Conservation (phyloP, 2,113 vertebrate genomes). For the Proterorhinus semilunaris region DNA sequence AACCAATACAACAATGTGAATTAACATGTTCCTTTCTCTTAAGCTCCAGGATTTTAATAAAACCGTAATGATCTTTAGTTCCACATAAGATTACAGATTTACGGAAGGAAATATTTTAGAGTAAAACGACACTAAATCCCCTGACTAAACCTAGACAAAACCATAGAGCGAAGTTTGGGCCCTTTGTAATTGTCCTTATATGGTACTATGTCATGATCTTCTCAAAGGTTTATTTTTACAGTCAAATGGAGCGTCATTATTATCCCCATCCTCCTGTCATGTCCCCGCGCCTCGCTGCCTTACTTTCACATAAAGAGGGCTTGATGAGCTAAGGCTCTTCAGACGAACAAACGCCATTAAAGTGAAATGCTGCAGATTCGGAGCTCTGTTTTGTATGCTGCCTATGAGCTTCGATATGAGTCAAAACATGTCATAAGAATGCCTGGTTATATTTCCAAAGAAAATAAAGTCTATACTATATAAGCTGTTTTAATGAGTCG, state of each 20-base stretch:
- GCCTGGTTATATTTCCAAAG: conserved; percentile 75
- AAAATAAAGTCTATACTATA: conserved; percentile 74
- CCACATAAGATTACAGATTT: no score
- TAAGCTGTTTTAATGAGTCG: conserved; percentile 22
- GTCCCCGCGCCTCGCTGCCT: conserved; percentile 67
- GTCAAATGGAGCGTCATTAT: conserved; percentile 33
- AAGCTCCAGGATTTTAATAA: no score
- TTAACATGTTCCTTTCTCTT: no score
- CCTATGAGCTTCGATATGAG: conserved; percentile 56
- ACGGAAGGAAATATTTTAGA: no score
- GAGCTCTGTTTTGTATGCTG: conserved; percentile 60
- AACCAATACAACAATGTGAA: no score
- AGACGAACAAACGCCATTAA: conserved; percentile 64
- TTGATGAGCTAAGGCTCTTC: conserved; percentile 25
- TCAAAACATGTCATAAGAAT: conserved; percentile 64
- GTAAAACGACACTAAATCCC: no score
- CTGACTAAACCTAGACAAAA: no score
- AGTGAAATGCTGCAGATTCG: conserved; percentile 67
- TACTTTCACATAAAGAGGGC: conserved; percentile 51
- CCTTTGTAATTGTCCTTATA: conserved; percentile 33
- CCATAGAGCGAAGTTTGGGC: conserved; percentile 30
- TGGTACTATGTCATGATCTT: conserved; percentile 59
- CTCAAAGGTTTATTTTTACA: conserved; percentile 47
- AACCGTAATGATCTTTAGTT: no score
- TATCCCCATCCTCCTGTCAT: conserved; percentile 24